Percentiles rank a stretch among this genome's conserved stretches.
Conservation (phyloP, 1,140 invertebrate genomes). For the Drosophila athabasca region DNA sequence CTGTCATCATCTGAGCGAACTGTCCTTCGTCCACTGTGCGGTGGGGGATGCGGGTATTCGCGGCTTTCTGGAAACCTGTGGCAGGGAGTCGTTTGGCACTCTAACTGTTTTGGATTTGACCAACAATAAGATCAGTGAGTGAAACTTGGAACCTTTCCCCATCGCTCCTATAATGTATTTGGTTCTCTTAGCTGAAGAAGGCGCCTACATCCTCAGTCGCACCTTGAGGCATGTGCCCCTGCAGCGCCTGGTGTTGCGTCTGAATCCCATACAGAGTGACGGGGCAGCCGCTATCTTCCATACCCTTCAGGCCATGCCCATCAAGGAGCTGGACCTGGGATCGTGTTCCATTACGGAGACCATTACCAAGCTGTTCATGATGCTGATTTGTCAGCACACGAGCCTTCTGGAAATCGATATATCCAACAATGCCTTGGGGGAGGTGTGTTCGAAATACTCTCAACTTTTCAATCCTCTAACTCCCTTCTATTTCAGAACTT, state of each 20-base stretch:
- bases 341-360: slow-evolving; percentile 63
- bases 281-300: slow-evolving; percentile 78
- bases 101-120: slow-evolving; percentile 75
- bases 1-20: slow-evolving; percentile 65
- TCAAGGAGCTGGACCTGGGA: slow-evolving; percentile 64
- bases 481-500: slow-evolving; percentile 51
- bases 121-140: slow-evolving; percentile 82
- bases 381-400: slow-evolving; percentile 69
- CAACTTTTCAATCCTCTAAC: background rate
- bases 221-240: slow-evolving; percentile 60
- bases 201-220: slow-evolving; percentile 71
- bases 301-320: slow-evolving; percentile 64
- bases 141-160: too few relatives aligned
- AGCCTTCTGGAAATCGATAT: slow-evolving; percentile 65
- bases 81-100: slow-evolving; percentile 71
- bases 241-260: slow-evolving; percentile 59
- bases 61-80: slow-evolving; percentile 71
- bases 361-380: slow-evolving; percentile 76
- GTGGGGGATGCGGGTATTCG: slow-evolving; percentile 81
- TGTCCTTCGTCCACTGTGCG: slow-evolving; percentile 77
- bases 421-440: slow-evolving; percentile 72
- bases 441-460: slow-evolving; percentile 30
- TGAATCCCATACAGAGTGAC: slow-evolving; percentile 81
- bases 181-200: slow-evolving; percentile 66
- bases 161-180: background rate